Conservation (phyloP, 2,888 invertebrate species). For the Helleia helle region DNA sequence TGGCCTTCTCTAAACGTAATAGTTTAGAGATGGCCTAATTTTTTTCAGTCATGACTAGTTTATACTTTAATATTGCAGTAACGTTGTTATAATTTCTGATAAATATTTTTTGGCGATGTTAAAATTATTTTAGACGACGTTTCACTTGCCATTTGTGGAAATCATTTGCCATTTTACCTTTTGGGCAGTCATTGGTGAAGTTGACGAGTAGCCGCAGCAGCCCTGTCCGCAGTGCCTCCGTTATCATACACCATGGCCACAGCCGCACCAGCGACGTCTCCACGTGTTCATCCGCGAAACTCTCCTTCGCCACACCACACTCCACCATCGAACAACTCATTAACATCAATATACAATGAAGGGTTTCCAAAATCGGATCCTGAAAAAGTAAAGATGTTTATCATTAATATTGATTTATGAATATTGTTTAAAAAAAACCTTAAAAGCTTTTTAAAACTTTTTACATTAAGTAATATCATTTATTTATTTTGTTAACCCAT, state of each 20-base stretch:
- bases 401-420: no score
- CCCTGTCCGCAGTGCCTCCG: conserved; percentile 65
- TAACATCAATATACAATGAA: conserved; percentile 71
- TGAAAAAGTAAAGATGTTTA: conserved; percentile 22
- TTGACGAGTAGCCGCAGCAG: conserved; percentile 75
- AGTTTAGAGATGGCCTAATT: no score
- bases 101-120: no score
- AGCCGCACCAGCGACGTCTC: conserved; percentile 76
- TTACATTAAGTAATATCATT: no score
- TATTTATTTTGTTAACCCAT: no score
- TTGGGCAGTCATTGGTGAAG: conserved; percentile 75
- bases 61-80: no score
- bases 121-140: no score
- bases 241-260: conserved; percentile 79
- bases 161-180: conserved; percentile 60
- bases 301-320: conserved; percentile 67
- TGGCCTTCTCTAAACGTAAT: no score
- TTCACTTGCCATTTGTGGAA: not conserved
- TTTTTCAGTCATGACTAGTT: no score
- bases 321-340: conserved; percentile 75
- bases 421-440: no score
- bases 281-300: conserved; percentile 68
- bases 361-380: conserved; percentile 71
- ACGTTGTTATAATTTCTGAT: no score
- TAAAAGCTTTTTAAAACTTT: no score